Evolutionary conservation across 2,113 vertebrate genomes (phyloP), one percentile per base, ranked within the genome.

Genomic region (Dasyurus viverrinus): DNA sequence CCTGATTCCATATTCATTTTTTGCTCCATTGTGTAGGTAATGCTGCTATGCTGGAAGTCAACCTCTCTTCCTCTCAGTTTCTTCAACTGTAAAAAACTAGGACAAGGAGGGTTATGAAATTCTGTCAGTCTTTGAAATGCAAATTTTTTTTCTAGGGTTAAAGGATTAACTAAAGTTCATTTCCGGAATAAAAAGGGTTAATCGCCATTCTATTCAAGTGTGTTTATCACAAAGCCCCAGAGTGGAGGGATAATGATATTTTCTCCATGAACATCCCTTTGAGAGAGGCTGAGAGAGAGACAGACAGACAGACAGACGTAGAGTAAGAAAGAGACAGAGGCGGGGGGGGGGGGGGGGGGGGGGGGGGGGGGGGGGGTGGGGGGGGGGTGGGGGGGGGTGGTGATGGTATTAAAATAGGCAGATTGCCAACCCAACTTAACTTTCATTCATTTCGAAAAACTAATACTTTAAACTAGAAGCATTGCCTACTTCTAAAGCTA

Each of bases 141-240:
- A 91, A 90, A 89, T 93, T 97, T 95, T n/a, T 95, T 54, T 95
- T 84, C 0, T 50, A 48, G 52, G 92, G 90, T 26, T 92, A 53
- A 27, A 25, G 36, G 89, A 52, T 76, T 89, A 89, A 54, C 22
- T 1, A 30, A 57, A n/a, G 42, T 54, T 47, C 10, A 50, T 93
- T 97, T 94, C 53, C 53, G 92, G 90, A 92, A 57, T 96, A 95
- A 90, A 92, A 95, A 94, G 93, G 91, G 92, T 12, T 12, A 26
- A 36, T 47, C 36, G 68, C 42, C n/a, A 42, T 84, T 84, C 22
- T 84, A 84, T 84, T 23, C 2, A 42, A 76, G 36, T 76, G 36
- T 76, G 14, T 76, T 16, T n/a, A n/a, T 94, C 76, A 53, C 76
- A 91, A 92, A 94, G 55, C 47, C 22, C 22, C 12, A 4, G 24